These are phyloP conservation scores for Myzus persicae DNA, from an alignment of 1,140 invertebrate genomes.

Conservation along the genomic window DNA sequence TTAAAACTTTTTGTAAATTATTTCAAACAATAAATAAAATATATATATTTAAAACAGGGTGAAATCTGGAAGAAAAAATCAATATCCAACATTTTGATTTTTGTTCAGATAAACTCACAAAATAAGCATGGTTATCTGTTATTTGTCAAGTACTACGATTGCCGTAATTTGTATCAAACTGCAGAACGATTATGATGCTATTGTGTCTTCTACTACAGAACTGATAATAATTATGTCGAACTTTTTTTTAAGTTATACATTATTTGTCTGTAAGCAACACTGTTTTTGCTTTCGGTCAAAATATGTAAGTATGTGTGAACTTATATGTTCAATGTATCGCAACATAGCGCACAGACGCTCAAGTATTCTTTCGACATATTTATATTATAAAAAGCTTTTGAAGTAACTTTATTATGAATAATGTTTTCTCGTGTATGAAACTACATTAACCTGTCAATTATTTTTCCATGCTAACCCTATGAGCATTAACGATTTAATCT, in stretches of 20 bases:
- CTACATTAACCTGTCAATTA: constrained; percentile 22
- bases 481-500: constrained; percentile 14
- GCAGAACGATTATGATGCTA: background rate
- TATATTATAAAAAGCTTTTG: constrained; percentile 9
- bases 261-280: background rate
- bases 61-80: background rate
- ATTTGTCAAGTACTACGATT: background rate
- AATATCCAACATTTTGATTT: background rate
- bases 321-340: background rate
- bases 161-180: background rate
- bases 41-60: too few species aligned
- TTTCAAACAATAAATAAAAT: too few species aligned
- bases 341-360: background rate
- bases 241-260: background rate
- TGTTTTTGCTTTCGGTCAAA: background rate
- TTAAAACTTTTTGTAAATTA: too few species aligned
- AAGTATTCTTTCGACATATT: background rate
- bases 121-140: too few species aligned
- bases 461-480: background rate
- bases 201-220: background rate
- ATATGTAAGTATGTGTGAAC: background rate
- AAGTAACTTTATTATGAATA: background rate
- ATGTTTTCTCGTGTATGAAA: background rate
- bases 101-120: background rate
- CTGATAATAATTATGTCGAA: background rate